Base-by-base conservation (phyloP, 2,113 vertebrate species). In the Vulpes ferrilata region DNA sequence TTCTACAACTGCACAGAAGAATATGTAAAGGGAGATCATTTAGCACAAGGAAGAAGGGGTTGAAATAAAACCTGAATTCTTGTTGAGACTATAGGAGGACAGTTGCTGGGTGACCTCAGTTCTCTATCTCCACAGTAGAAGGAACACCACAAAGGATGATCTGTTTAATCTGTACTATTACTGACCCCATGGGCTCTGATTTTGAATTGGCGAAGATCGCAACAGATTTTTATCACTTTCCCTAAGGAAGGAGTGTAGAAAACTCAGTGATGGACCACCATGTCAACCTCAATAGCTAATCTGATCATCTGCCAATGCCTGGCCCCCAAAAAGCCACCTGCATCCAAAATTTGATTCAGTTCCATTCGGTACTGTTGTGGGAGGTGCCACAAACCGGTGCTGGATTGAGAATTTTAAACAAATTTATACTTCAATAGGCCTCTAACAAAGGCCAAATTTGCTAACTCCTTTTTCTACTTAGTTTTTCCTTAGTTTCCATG, bases 21-120 rank as follows among this genome's bases (percentile, higher is more conserved):
- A 32, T 20, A 74, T 43, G 15, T 80, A 48, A 97, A 97, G 64
- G 35, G 81, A 85, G 25, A 62, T 87, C 90, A 96, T 73, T 87
- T 88, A 82, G 7, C 48, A 88, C 81, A 30, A 85, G 12, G 30
- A 86, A 69, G n/a, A 87, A 84, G 92, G 32, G 15, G 38, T 48
- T 95, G 59, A 67, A 85, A 79, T 73, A 62, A 87, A 67, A 43
- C 43, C 48, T 1, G 13, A 82, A 79, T 80, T 90, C 35, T 43
- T 88, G 13, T 27, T 81, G 51, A 35, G 25, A 93, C 53, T 32
- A 35, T 0, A 53, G 65, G 59, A 93, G 51, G 57, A 38, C 27
- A 71, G 51, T 62, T 27, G n/a, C n/a, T 64, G 23, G 22, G 43
- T 62, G 65, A 93, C 55, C 53, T 89, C 4, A 2, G 35, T 67